Evolutionary conservation across 2,888 invertebrate genomes (phyloP), one percentile per base, ranked within the genome.

Genomic region (Agonopterix subpropinquella): DNA sequence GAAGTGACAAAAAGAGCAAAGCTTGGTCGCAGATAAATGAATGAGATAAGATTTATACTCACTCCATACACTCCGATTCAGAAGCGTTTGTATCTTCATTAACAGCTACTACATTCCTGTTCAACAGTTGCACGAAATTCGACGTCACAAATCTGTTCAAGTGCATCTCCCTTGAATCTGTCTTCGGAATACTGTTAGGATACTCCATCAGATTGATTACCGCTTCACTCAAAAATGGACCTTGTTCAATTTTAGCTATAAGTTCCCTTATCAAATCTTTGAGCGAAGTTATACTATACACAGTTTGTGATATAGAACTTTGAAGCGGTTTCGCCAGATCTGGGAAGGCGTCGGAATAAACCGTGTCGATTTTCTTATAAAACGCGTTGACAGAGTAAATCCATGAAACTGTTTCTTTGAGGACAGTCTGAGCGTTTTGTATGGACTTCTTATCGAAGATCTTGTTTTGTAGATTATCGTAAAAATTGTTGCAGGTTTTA

Each of bases 271-370:
- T 73, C 44, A 91, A 73, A 47, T 90, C 89, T 44, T 89, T 89
- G 13, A 93, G 64, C 10, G 89, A 72, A 42, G 89, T 90, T 15
- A 93, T 78, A 2, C 94, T 93, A 56, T 91, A 91, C 1, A 90
- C 79, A 52, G 95, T 89, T 79, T 94, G 92, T 0, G 91, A 89
- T 7, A 95, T 70, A 0, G 93, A 92, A 49, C 90, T 87, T 45
- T 93, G 84, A 11, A 96, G 78, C 0, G 96, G 95, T 52, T 92
- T 89, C 0, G 93, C 90, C 47, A 97, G 84, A 71, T 97, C 97
- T 0, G 94, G 93, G 68, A 95, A 96, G n/a, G 91, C 91, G 2
- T 90, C 83, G 0, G 90, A 80, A 67, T 91, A 94, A 0, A 74
- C 76, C 2, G 65, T 74, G 18, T 91, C 86, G 28, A 93, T 68